Conservation (phyloP, 30 jellyfish, hydroid and myxozoan genomes). For the Nemopilema nomurai region DNA sequence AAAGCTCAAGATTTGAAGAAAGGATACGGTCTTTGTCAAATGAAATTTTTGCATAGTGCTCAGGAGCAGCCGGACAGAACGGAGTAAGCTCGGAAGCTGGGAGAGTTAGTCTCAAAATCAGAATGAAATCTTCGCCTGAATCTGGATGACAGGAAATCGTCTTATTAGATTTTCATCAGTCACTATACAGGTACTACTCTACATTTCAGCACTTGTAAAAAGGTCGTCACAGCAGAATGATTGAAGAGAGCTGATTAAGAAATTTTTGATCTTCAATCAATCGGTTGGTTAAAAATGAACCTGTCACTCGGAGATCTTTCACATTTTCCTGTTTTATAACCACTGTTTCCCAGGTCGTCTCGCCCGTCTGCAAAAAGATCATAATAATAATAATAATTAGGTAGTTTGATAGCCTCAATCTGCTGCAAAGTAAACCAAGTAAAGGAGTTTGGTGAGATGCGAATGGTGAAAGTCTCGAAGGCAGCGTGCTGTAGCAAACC, state of each 20-base stretch:
- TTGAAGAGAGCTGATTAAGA: too few species aligned
- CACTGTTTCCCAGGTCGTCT: slow-evolving; percentile 76
- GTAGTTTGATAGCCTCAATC: too few species aligned
- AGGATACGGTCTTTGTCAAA: slow-evolving; percentile 64
- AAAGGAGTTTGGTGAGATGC: too few species aligned
- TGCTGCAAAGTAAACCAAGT: not conserved
- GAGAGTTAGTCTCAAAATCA: slow-evolving; percentile 54
- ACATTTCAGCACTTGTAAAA: too few species aligned
- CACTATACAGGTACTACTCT: too few species aligned
- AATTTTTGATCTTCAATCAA: too few species aligned
- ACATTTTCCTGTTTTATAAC: slow-evolving; percentile 64
- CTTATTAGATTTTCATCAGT: too few species aligned
- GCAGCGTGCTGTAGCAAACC: not conserved
- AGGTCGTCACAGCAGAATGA: too few species aligned
- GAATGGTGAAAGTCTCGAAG: too few species aligned
- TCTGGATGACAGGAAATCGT: slow-evolving; percentile 27
- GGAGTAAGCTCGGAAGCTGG: slow-evolving; percentile 75
- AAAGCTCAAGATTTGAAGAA: not conserved
- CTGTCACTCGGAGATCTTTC: slow-evolving; percentile 73
- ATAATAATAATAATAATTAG: too few species aligned
- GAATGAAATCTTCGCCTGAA: slow-evolving; percentile 43
- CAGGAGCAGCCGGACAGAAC: slow-evolving; percentile 77
- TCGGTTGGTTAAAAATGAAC: slow-evolving; percentile 25
- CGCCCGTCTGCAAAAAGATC: slow-evolving; percentile 24
- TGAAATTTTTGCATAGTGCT: slow-evolving; percentile 67